Base-by-base conservation (phyloP, 2,888 invertebrate genomes). In the Orthosia incerta region DNA sequence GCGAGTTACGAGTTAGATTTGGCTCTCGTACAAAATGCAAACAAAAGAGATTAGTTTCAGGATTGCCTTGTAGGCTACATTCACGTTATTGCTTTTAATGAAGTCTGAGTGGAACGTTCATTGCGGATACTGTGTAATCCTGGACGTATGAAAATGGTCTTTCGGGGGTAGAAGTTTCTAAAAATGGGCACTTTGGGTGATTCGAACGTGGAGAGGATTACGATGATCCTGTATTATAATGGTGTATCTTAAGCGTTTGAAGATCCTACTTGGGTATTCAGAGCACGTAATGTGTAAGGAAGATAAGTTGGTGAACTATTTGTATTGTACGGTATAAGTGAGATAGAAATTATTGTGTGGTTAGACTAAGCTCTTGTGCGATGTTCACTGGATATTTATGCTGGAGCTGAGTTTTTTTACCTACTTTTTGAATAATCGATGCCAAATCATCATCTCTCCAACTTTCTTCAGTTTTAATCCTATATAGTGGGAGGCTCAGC, bases 11-110 rank as follows among this genome's bases (percentile, higher is more conserved):
- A 87, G 87, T 87, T 86, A 86, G 84, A 86, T 86, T 86, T 87
- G 86, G 86, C 90, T 89, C 91, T 91, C 89, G 89, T 93, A 89
- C 92, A 93, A 93, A 93, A 94, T 93, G 90, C 91, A 93, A 91
- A 93, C 92, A 91, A 93, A 92, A 92, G 92, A 91, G 92, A 92
- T 93, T 94, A 93, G 91, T 92, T 93, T 90, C 89, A 87, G 91
- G 88, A 92, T 93, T 90, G 92, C 90, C 87, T 88, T 90, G 86
- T 89, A 87, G 89, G 87, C 88, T 85, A 84, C 85, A 84, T 86
- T 72, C 80, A 86, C 87, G 87, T 90, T 91, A 92, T 90, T 88
- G 89, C 90, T 88, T 89, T 90, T 91, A 91, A 92, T 92, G 92
- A 91, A 91, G 89, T 88, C 89, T 85, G 88, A 77, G 86, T 87